Base-by-base conservation (phyloP, 2,797 vertebrate species). In the Tokudaia tokunoshimensis region DNA sequence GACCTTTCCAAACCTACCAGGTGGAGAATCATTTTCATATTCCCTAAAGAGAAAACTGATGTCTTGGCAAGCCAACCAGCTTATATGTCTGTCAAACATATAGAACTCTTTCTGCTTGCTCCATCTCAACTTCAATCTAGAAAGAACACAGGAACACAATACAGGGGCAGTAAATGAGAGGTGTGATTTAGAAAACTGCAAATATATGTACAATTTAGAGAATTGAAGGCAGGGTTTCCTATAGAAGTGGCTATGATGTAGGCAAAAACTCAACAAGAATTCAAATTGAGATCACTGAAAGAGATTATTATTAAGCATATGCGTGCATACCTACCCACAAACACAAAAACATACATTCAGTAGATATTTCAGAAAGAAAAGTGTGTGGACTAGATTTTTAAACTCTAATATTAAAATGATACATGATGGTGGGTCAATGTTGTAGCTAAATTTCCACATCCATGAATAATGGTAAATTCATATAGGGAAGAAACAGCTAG, bases 391-490 rank as follows among this genome's bases (percentile, higher is more conserved):
- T 80, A 14, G 7, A 75, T 89, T 10, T 78, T 47, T 22, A 59
- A 89, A 50, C 86, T 22, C 22, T 41, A 34, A 67, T 65, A 29
- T 22, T 26, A 91, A 84, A 86, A 87, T 29, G 55, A 3, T 81
- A 29, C 65, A 37, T 83, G 82, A 75, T 6, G 2, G 0, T 24
- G 6, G 2, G 14, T 67, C 76, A 61, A 61, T 87, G 86, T 89
- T 26, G 4, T 47, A 6, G 7, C 70, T 75, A 72, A 8, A 22
- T 59, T 92, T 41, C 81, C 12, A 4, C 4, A 94, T 24, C n/a
- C 78, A 31, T 85, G 47, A 89, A 92, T 87, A 79, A 2, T 29
- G 83, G 41, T 63, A 86, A 50, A 26, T 96, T 87, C 22, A 65
- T 26, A 85, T 85, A 81, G 79, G 31, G 93, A 44, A 81, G 19